These are phyloP conservation scores for Torymus auratus DNA, from an alignment of 2,888 invertebrate genomes.

Conservation along the genomic window DNA sequence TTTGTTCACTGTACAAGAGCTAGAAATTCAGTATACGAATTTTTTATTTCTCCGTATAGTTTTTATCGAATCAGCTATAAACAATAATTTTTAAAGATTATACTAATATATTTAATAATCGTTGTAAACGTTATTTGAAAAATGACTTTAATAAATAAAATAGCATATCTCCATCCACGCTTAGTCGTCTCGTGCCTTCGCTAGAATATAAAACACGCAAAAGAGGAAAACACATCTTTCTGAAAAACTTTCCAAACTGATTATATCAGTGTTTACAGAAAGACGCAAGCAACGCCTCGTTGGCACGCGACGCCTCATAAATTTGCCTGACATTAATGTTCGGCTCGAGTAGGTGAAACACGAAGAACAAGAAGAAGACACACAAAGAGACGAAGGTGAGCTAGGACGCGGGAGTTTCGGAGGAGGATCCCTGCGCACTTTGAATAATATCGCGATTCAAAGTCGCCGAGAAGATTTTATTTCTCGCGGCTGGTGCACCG, in stretches of 20 bases:
- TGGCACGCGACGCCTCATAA: slow-evolving; percentile 40
- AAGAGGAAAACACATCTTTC: slow-evolving; percentile 33
- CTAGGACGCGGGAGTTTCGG: neutral
- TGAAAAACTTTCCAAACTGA: slow-evolving; percentile 52
- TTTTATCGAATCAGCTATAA: too few species aligned
- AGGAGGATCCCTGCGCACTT: slow-evolving; percentile 63
- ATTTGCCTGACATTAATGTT: slow-evolving; percentile 57
- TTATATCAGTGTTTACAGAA: slow-evolving; percentile 56
- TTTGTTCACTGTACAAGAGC: too few species aligned
- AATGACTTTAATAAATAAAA: too few species aligned
- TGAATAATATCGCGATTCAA: slow-evolving; percentile 75
- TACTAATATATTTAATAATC: too few species aligned
- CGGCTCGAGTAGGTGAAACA: slow-evolving; percentile 51
- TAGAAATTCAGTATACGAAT: too few species aligned
- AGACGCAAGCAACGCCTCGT: neutral
- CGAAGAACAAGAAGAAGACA: slow-evolving; percentile 49
- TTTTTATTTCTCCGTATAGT: too few species aligned
- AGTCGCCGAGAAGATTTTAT: slow-evolving; percentile 72
- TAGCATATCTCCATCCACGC: neutral
- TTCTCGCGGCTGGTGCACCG: slow-evolving; percentile 69
- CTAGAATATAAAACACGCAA: neutral
- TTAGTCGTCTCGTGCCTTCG: neutral
- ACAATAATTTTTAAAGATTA: too few species aligned
- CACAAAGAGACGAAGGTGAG: slow-evolving; percentile 18
- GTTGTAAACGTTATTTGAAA: too few species aligned